Base-by-base conservation (phyloP, 2,113 vertebrate genomes). In the Prunella himalayana region DNA sequence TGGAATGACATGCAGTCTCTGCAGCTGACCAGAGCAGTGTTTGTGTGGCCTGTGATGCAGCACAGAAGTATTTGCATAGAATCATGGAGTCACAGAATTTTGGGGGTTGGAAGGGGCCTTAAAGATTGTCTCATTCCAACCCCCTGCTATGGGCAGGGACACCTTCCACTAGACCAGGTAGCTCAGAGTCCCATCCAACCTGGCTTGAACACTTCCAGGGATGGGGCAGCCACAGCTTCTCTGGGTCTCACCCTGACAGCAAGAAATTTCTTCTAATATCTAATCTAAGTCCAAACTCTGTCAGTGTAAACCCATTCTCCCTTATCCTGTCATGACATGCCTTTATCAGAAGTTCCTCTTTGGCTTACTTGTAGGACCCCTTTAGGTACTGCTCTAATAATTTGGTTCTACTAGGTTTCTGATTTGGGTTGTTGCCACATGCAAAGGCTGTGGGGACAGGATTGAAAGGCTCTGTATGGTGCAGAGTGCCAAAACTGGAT, bases 351-450 rank as follows among this genome's bases (percentile, higher is more conserved):
- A 69, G 14, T n/a, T 60, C 12, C 3, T 42, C 63, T 69, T 42
- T 30, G 14, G 6, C 22, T 53, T 76, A 35, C 8, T 54, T 42
- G 47, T 20, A 54, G 15, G 12, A 61, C 5, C 10, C 13, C 8
- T 53, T 49, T 23, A 61, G 41, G 17, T 35, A 13, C 25, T 69
- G 12, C 5, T 60, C 18, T 28, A 60, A 27, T 60, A 60, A 51
- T 50, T 42, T 41, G 6, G 17, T 54, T 47, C 25, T 31, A 4
- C 22, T 27, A 42, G 4, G 25, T 56, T 24, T 42, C 49, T 10
- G 56, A 0, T 47, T 42, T 1, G 0, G 30, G 3, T 20, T 75
- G 23, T 18, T 79, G 59, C 9, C 59, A 21, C 4, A 6, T 31
- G 5, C 1, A 4, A 77, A 61, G 11, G 4, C 17, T 42, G 11